Base-by-base conservation (phyloP, 2,113 vertebrate genomes). In the Heterotilapia buettikoferi region DNA sequence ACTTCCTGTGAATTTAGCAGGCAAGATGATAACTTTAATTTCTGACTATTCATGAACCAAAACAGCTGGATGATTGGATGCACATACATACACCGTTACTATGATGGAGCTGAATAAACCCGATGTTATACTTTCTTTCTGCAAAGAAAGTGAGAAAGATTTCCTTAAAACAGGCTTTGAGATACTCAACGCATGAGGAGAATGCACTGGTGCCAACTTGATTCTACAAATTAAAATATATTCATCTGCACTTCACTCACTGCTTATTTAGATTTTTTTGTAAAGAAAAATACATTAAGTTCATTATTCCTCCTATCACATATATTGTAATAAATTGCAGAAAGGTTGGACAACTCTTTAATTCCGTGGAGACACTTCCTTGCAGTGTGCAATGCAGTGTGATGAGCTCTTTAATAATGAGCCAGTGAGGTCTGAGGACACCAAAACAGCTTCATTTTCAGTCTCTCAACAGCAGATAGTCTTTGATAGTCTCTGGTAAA, bases 401-500 rank as follows among this genome's bases (percentile, higher is more conserved):
- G 33, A 54, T 73, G 33, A 92, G 50, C 71, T 18, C 68, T 89
- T 52, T 84, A 78, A 85, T 53, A 54, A 90, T 83, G 56, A 86
- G 57, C 86, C 71, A 84, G 61, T 85, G 80, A 87, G 84, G 56
- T 89, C 63, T 63, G 33, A 81, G 82, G 54, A 66, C 9, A 29
- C 47, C 33, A n/a, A n/a, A 36, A 29, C 63, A 3, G 21, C 36
- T 76, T 86, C 5, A 68, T 57, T 19, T 52, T 96, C 93, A 98
- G 95, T 97, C 96, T 84, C 97, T 96, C 38, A 99, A 96, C 85
- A 99, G 91, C 38, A 99, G 83, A 83, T 98, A 99, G 2, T 98
- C 97, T 96, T 99, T 98, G 89, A 99, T 94, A 12, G 96, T 97
- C 71, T 97, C 96, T 4, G 98, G 98, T 93, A 99, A 89, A 2